Evolutionary conservation across 2,797 vertebrate genomes (phyloP).

Genomic region (Arrhamphus sclerolepis): DNA sequence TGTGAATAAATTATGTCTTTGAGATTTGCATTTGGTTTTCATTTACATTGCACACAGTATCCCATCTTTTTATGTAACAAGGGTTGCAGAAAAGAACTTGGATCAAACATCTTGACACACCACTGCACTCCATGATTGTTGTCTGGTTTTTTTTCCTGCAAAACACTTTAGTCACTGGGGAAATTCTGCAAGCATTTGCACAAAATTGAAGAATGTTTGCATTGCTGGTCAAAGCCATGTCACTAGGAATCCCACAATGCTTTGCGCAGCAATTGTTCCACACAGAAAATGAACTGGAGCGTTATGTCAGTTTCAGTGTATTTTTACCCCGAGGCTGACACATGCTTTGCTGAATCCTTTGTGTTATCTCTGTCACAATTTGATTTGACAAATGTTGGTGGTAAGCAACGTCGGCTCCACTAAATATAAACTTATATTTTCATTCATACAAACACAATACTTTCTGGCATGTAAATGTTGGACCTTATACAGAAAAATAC

Average conservation of each 20-base stretch:
- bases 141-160: slow-evolving; percentile 3
- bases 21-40: not conserved
- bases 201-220: slow-evolving; percentile 3
- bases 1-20: no score
- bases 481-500: slow-evolving; percentile 19
- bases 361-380: slow-evolving; percentile 3
- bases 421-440: slow-evolving; percentile 27
- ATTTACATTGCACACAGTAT: not conserved
- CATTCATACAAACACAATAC: slow-evolving; percentile 25
- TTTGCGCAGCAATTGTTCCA: slow-evolving; percentile 9
- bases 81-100: not conserved
- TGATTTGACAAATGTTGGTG: slow-evolving; percentile 26
- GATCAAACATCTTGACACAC: slow-evolving; percentile 2
- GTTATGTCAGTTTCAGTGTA: slow-evolving; percentile 17
- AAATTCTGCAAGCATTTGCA: slow-evolving; percentile 1
- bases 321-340: slow-evolving; percentile 14
- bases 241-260: slow-evolving; percentile 15
- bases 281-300: slow-evolving; percentile 7
- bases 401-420: slow-evolving; percentile 21
- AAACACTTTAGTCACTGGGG: not conserved
- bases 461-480: slow-evolving; percentile 23
- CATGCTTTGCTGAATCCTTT: slow-evolving; percentile 21
- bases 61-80: slow-evolving; percentile 16
- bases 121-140: not conserved
- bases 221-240: slow-evolving; percentile 3